phyloP scores from a whole-genome alignment of 1,140 invertebrate species.

The Nasonia vitripennis region DNA sequence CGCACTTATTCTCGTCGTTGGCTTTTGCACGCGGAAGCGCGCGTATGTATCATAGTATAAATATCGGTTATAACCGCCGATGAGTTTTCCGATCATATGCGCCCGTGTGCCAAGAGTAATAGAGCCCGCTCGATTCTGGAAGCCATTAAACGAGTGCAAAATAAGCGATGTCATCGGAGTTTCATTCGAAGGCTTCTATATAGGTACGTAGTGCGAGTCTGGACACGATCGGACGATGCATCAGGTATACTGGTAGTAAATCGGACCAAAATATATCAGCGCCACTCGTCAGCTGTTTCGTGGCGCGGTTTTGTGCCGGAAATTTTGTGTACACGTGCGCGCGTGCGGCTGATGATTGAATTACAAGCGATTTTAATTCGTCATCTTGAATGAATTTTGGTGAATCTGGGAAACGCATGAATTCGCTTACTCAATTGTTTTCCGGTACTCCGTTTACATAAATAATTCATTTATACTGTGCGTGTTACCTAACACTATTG shows the following conservation, averaged over 20 bases:
- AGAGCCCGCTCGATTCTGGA: not conserved
- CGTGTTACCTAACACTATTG: not conserved
- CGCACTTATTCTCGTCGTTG: too few relatives aligned
- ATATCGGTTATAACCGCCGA: too few relatives aligned
- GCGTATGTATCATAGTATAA: too few relatives aligned
- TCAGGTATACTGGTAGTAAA: too few relatives aligned
- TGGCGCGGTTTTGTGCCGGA: not conserved
- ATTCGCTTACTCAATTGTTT: not conserved
- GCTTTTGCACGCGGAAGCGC: too few relatives aligned
- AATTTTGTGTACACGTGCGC: not conserved
- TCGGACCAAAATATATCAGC: not conserved
- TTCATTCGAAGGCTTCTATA: too few relatives aligned
- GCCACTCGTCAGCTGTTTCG: not conserved
- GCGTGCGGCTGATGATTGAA: not conserved
- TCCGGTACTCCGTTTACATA: not conserved
- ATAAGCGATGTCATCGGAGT: not conserved
- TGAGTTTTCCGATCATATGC: too few relatives aligned
- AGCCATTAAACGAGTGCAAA: not conserved
- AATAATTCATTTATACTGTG: not conserved
- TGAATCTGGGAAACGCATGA: not conserved
- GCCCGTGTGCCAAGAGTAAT: too few relatives aligned
- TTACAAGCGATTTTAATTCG: not conserved
- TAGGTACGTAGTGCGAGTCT: not conserved
- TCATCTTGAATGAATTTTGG: not conserved
- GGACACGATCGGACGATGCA: not conserved